A percentile compares a stretch with the other conserved stretches of the same genome.
Evolutionary conservation across 2,888 invertebrate species (phyloP).

Genomic region (Gastracanthus pulcherrimus): DNA sequence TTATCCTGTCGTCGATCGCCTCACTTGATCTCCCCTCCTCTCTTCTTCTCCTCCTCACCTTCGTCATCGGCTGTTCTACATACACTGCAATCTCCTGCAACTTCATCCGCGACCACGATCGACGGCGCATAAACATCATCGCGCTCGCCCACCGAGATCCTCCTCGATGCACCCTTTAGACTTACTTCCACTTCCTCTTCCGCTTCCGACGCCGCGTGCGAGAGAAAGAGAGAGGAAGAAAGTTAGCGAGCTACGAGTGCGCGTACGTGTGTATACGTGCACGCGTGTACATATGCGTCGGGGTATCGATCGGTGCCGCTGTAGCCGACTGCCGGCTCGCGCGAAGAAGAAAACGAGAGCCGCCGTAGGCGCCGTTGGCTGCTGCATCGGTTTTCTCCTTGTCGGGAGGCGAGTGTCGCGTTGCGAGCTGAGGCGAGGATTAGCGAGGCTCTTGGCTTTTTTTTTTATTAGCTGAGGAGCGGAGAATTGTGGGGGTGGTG

Average conservation of each 20-base stretch:
- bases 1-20: too few species aligned
- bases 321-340: too few species aligned
- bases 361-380: neutral
- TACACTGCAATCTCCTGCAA: too few species aligned
- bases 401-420: neutral
- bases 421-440: neutral
- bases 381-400: neutral
- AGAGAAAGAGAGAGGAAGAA: neutral
- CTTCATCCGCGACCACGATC: neutral
- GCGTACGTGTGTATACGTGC: neutral
- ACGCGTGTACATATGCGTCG: conserved; percentile 5
- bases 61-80: too few species aligned
- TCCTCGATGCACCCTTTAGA: too few species aligned
- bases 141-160: too few species aligned
- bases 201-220: neutral
- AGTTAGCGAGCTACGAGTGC: neutral
- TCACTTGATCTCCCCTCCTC: too few species aligned
- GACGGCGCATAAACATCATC: too few species aligned
- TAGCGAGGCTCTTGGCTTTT: neutral
- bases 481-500: neutral
- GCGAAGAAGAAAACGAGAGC: neutral
- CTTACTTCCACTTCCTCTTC: too few species aligned
- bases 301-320: neutral
- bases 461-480: neutral
- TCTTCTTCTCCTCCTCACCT: too few species aligned